A percentile compares a stretch with the other conserved stretches of the same genome.
Evolutionary conservation across 2,113 vertebrate genomes (phyloP).

Genomic region (Pteronura brasiliensis): DNA sequence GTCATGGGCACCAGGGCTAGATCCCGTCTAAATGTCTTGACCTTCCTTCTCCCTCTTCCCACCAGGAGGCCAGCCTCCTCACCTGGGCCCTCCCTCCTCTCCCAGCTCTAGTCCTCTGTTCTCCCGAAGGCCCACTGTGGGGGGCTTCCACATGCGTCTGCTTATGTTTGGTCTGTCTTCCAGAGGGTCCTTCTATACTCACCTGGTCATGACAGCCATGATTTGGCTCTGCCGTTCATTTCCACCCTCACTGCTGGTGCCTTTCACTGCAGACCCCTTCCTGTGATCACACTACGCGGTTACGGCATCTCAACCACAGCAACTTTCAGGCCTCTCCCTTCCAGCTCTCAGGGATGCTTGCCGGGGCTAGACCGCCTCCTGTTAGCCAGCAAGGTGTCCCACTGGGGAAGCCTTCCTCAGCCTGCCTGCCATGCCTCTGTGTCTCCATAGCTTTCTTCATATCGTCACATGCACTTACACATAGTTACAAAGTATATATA

Average conservation of each 20-base stretch:
- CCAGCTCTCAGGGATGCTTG: neutral
- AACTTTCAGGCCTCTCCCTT: neutral
- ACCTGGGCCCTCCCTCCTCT: neutral
- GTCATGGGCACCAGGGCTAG: no score
- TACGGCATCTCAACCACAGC: rapidly evolving
- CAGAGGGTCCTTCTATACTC: no score
- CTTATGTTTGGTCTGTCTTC: neutral
- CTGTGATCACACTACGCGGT: rapidly evolving
- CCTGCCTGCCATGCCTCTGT: rapidly evolving
- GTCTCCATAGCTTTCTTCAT: neutral
- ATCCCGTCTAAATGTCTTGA: rapidly evolving
- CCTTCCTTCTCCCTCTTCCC: neutral
- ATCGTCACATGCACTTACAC: no score
- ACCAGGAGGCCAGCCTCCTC: rapidly evolving
- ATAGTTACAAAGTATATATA: neutral
- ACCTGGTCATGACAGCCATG: neutral
- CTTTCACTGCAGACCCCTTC: rapidly evolving
- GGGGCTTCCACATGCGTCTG: rapidly evolving
- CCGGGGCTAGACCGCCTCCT: neutral
- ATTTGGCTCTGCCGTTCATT: no score
- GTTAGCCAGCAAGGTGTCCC: neutral
- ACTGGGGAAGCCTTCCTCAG: rapidly evolving
- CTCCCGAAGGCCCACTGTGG: neutral
- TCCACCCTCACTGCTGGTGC: no score
- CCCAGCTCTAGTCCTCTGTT: neutral